phyloP scores from a whole-genome alignment of 2,888 invertebrate genomes.

The Drosophila neutralis region DNA sequence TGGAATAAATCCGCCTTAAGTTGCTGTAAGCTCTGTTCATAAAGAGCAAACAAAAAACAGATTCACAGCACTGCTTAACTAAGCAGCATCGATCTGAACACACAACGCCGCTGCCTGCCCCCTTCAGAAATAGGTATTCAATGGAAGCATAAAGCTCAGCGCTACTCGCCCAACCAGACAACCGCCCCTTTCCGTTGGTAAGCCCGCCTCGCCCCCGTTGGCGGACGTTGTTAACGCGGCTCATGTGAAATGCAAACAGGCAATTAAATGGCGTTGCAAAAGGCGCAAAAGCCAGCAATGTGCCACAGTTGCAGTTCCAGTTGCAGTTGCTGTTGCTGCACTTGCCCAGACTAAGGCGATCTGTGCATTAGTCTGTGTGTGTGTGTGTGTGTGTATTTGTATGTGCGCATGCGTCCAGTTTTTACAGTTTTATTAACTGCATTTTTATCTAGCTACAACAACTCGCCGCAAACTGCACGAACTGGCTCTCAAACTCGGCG shows the following conservation, averaged over 20 bases:
- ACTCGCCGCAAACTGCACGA: slow-evolving; percentile 75
- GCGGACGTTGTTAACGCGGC: slow-evolving; percentile 40
- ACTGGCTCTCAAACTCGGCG: slow-evolving; percentile 69
- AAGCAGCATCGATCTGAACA: slow-evolving; percentile 11
- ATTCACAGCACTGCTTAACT: background rate
- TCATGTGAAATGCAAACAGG: slow-evolving; percentile 79
- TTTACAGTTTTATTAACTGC: slow-evolving; percentile 83
- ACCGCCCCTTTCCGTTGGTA: slow-evolving; percentile 30
- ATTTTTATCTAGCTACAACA: slow-evolving; percentile 75
- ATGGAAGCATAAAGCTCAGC: slow-evolving; percentile 27
- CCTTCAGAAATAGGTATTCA: slow-evolving; percentile 20
- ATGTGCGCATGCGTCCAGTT: slow-evolving; percentile 83
- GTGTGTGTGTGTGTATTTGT: slow-evolving; percentile 34
- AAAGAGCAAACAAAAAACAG: slow-evolving; percentile 2
- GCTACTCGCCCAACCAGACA: slow-evolving; percentile 14
- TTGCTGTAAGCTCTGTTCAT: background rate
- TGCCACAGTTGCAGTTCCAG: slow-evolving; percentile 44
- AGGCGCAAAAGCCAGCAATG: slow-evolving; percentile 60
- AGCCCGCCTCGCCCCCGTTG: slow-evolving; percentile 5
- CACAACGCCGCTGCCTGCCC: slow-evolving; percentile 7
- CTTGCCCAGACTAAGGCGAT: slow-evolving; percentile 60
- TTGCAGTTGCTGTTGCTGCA: slow-evolving; percentile 66
- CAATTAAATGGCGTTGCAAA: slow-evolving; percentile 79
- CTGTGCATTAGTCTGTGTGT: background rate
- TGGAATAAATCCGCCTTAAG: background rate